phyloP scores from a whole-genome alignment of 2,797 vertebrate species.

The Rhyacichthys aspro region DNA sequence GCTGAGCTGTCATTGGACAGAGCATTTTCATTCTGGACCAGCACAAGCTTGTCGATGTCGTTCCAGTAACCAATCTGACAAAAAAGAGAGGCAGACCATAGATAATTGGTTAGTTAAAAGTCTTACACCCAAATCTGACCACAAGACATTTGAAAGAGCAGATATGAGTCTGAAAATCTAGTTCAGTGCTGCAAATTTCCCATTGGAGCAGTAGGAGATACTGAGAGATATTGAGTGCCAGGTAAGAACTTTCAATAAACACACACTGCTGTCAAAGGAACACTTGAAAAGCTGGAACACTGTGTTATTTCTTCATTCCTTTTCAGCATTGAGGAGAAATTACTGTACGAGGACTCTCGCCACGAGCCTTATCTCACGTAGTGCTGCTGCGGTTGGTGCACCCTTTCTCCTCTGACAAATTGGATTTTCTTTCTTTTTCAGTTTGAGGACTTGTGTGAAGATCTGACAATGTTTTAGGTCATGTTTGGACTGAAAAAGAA shows the following conservation, averaged over 20 bases:
- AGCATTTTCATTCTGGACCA: constrained; percentile 92
- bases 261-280: constrained; percentile 48
- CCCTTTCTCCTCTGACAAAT: neutral
- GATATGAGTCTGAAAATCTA: constrained; percentile 27
- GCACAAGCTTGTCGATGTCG: constrained; percentile 95
- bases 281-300: constrained; percentile 47
- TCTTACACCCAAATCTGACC: constrained; percentile 2
- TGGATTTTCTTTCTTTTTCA: constrained; percentile 2
- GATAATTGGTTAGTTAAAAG: neutral
- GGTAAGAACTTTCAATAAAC: constrained; percentile 55
- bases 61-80: constrained; percentile 98
- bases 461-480: neutral
- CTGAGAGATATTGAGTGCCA: constrained; percentile 55
- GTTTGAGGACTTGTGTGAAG: neutral
- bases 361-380: constrained; percentile 1
- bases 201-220: constrained; percentile 53
- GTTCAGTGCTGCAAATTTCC: constrained; percentile 61
- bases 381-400: neutral
- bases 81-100: constrained; percentile 7
- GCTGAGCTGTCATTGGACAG: constrained; percentile 91
- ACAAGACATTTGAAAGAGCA: constrained; percentile 1
- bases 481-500: neutral
- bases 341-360: constrained; percentile 12
- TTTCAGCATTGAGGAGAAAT: constrained; percentile 27
- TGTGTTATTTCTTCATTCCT: constrained; percentile 35